phyloP scores from a whole-genome alignment of 1,140 invertebrate species.

The Stegodyphus dumicola region DNA sequence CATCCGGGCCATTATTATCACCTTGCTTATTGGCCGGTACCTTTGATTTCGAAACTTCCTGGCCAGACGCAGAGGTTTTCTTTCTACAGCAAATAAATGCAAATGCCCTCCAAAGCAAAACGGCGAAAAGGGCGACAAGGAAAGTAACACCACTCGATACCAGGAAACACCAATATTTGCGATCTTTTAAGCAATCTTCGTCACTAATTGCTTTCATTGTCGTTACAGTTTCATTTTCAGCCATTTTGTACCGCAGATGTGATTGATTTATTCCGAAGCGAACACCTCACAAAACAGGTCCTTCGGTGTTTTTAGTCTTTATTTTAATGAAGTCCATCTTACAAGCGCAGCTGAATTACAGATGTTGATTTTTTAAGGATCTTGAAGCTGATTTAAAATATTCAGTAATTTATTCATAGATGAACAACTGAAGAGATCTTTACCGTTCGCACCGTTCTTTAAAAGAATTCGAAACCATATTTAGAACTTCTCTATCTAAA shows the following conservation, averaged over 20 bases:
- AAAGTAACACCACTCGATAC: slow-evolving; percentile 97
- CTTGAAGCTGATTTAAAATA: not conserved
- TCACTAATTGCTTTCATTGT: slow-evolving; percentile 32
- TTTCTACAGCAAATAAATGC: slow-evolving; percentile 81
- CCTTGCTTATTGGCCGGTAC: slow-evolving; percentile 46
- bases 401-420: too few species aligned
- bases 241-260: too few species aligned
- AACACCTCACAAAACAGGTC: too few species aligned
- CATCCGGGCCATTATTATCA: slow-evolving; percentile 29
- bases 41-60: not conserved
- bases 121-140: slow-evolving; percentile 82
- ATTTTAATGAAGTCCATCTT: not conserved
- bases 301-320: too few species aligned
- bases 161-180: slow-evolving; percentile 97
- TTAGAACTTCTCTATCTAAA: too few species aligned
- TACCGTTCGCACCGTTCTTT: too few species aligned
- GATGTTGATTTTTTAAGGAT: not conserved
- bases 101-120: slow-evolving; percentile 89
- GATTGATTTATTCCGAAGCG: too few species aligned
- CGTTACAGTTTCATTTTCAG: not conserved
- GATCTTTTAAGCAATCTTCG: slow-evolving; percentile 80
- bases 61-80: slow-evolving; percentile 69
- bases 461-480: too few species aligned
- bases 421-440: too few species aligned
- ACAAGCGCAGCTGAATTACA: not conserved